Percentiles rank a stretch among this genome's conserved stretches.
Conservation (phyloP, 1,140 invertebrate species). For the Steinernema feltiae region DNA sequence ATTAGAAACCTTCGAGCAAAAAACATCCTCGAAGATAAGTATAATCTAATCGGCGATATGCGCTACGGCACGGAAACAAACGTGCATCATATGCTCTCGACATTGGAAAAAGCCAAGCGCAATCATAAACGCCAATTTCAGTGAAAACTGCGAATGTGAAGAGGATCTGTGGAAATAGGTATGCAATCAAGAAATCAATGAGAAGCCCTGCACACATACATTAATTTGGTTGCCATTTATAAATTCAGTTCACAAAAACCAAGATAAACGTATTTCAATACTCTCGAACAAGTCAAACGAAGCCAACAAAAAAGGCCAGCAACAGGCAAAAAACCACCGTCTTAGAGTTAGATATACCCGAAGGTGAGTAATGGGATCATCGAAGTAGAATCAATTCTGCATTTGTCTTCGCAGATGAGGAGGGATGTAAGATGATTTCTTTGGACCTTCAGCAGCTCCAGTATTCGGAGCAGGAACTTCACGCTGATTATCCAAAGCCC, state of each 20-base stretch:
- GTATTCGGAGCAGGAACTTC: not conserved
- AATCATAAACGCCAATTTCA: not conserved
- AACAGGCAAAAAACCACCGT: not conserved
- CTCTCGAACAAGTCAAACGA: not conserved
- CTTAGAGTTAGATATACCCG: not conserved
- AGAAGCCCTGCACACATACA: not conserved
- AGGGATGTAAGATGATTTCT: not conserved
- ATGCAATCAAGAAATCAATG: not conserved
- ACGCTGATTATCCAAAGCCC: not conserved
- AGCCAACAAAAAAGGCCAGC: not conserved
- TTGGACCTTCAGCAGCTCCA: not conserved
- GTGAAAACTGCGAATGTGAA: slow-evolving; percentile 1
- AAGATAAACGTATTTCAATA: not conserved
- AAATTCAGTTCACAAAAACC: not conserved
- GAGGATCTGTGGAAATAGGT: slow-evolving; percentile 2
- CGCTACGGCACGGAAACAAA: not conserved
- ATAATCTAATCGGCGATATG: not conserved
- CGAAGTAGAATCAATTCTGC: not conserved
- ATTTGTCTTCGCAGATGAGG: not conserved
- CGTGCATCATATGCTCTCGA: not conserved
- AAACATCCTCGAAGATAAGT: not conserved
- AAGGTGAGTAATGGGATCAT: not conserved
- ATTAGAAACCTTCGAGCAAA: not conserved
- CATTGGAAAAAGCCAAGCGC: not conserved
- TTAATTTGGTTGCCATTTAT: not conserved